Conservation (phyloP, 2,888 invertebrate species). For the Synergus laeviventris region DNA sequence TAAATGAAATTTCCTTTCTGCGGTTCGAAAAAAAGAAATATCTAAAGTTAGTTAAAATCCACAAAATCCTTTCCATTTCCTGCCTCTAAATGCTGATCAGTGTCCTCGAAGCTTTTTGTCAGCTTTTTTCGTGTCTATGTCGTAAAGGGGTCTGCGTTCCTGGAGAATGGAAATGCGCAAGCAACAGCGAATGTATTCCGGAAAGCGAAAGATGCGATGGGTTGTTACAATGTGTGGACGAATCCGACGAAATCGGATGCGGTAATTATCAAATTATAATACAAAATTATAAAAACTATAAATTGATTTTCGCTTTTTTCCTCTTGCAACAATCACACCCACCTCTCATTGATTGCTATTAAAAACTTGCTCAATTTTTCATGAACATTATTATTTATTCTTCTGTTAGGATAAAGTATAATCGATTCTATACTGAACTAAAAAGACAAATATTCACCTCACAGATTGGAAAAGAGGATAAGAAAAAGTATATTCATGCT, state of each 20-base stretch:
- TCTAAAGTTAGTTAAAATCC: no score
- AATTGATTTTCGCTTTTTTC: slow-evolving; percentile 38
- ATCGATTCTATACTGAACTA: no score
- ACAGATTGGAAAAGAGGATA: no score
- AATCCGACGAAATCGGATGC: slow-evolving; percentile 78
- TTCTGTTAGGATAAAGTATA: not conserved
- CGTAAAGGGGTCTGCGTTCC: slow-evolving; percentile 66
- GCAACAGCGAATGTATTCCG: slow-evolving; percentile 80
- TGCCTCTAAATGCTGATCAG: slow-evolving; percentile 19
- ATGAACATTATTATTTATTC: not conserved
- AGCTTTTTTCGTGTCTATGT: slow-evolving; percentile 66
- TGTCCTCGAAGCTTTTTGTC: slow-evolving; percentile 56
- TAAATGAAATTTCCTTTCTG: not conserved
- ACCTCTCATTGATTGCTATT: not conserved
- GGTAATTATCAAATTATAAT: slow-evolving; percentile 63
- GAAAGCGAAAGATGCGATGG: slow-evolving; percentile 79
- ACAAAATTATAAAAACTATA: slow-evolving; percentile 29
- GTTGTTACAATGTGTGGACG: slow-evolving; percentile 75
- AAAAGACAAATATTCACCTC: no score
- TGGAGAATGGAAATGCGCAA: slow-evolving; percentile 77
- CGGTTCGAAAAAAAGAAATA: not conserved
- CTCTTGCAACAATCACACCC: slow-evolving; percentile 10
- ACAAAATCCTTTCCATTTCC: not conserved
- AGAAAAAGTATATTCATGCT: no score
- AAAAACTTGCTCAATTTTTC: not conserved